Evolutionary conservation across 2,113 vertebrate genomes (phyloP).

Genomic region (Grammomys surdaster): DNA sequence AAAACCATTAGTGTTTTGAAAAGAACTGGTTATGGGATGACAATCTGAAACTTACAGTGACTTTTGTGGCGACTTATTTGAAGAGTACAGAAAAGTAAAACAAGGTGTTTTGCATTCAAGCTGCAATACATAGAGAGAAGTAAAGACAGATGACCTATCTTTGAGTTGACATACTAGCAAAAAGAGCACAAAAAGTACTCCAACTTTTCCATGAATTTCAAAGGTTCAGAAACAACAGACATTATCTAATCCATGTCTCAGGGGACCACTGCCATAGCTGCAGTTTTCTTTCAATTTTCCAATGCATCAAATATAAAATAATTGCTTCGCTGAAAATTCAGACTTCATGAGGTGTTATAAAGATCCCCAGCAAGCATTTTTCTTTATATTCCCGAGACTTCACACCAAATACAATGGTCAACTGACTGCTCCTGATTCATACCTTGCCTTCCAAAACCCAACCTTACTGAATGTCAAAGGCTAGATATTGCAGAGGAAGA

Average conservation of each 20-base stretch:
- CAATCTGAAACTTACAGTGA: conserved; percentile 76
- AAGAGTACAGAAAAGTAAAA: conserved; percentile 62
- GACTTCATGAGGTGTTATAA: conserved; percentile 55
- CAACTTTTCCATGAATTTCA: conserved; percentile 78
- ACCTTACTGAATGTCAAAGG: conserved; percentile 73
- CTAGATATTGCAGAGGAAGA: conserved; percentile 80
- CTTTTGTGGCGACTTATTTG: conserved; percentile 66
- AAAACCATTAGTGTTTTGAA: conserved; percentile 38
- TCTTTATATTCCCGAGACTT: conserved; percentile 62
- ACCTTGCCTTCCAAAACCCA: conserved; percentile 71
- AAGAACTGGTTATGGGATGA: conserved; percentile 72
- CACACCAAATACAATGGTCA: conserved; percentile 66
- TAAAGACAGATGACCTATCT: conserved; percentile 56
- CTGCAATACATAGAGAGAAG: conserved; percentile 60
- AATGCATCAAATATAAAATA: conserved; percentile 85
- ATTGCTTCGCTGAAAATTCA: conserved; percentile 65
- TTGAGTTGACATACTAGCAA: conserved; percentile 63
- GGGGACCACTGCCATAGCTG: conserved; percentile 67
- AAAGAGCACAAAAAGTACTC: conserved; percentile 57
- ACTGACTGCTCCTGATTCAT: conserved; percentile 80
- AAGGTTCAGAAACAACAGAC: conserved; percentile 76
- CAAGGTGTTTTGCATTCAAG: conserved; percentile 64
- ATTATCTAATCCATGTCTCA: conserved; percentile 69
- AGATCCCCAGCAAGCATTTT: conserved; percentile 74
- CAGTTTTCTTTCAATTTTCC: conserved; percentile 81